Evolutionary conservation across 1,140 invertebrate species (phyloP).

Genomic region (Venturia canescens): DNA sequence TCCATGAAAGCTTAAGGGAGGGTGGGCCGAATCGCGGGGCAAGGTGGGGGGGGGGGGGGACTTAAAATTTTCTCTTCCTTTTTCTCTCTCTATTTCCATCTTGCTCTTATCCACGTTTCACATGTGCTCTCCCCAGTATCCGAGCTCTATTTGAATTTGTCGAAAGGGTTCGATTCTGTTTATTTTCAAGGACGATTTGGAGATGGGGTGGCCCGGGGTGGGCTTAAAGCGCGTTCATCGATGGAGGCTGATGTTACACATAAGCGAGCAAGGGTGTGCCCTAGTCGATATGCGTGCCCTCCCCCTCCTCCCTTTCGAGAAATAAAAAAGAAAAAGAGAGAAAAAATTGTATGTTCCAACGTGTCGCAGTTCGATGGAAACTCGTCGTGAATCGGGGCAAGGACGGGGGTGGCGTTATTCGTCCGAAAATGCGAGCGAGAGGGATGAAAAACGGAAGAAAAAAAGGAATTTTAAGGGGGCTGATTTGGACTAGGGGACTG

Average conservation of each 20-base stretch:
- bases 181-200: conserved; percentile 65
- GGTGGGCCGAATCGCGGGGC: conserved; percentile 12
- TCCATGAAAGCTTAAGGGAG: conserved; percentile 42
- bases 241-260: conserved; percentile 52
- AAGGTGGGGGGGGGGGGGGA: not conserved
- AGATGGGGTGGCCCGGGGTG: conserved; percentile 45
- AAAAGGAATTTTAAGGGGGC: conserved; percentile 38
- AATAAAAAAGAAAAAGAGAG: conserved; percentile 36
- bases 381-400: conserved; percentile 19
- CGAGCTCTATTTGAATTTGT: conserved; percentile 67
- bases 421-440: conserved; percentile 24
- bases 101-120: conserved; percentile 16
- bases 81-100: conserved; percentile 27
- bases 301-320: no score
- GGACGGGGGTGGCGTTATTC: not conserved
- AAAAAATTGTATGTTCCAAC: conserved; percentile 31
- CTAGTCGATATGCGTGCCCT: conserved; percentile 35
- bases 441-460: conserved; percentile 33
- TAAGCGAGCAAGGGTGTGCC: conserved; percentile 50
- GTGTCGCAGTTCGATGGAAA: conserved; percentile 45
- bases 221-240: conserved; percentile 37
- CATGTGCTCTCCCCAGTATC: conserved; percentile 32
- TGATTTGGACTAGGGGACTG: conserved; percentile 14
- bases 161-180: conserved; percentile 72
- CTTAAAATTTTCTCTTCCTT: conserved; percentile 18